Evolutionary conservation across 2,888 invertebrate species (phyloP).

Genomic region (Emmelina monodactyla): DNA sequence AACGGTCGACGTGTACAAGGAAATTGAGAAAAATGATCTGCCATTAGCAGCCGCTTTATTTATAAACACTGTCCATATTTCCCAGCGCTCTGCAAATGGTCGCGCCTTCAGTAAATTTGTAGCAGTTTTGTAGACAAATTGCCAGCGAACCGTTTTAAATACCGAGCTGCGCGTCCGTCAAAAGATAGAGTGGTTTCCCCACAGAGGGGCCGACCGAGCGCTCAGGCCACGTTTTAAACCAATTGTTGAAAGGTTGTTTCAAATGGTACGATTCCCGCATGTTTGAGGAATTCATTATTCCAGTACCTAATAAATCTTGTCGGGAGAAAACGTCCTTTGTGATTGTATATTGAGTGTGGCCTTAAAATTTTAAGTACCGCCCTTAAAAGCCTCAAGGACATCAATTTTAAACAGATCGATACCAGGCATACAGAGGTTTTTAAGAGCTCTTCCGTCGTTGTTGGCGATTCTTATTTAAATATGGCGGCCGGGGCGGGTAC

Average conservation of each 20-base stretch:
- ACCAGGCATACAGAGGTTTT: slow-evolving; percentile 37
- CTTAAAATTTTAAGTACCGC: too few relatives aligned
- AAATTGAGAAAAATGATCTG: slow-evolving; percentile 35
- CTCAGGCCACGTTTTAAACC: too few relatives aligned
- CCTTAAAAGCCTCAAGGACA: slow-evolving; percentile 16
- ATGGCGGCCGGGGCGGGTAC: slow-evolving; percentile 26
- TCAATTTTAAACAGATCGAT: slow-evolving; percentile 31
- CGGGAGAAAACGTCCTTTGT: slow-evolving; percentile 18
- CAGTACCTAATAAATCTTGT: too few relatives aligned
- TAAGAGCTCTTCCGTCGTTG: slow-evolving; percentile 36
- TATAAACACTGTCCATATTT: slow-evolving; percentile 37
- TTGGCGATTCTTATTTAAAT: slow-evolving; percentile 63
- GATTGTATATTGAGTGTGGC: too few relatives aligned
- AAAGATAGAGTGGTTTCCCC: too few relatives aligned
- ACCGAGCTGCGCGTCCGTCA: too few relatives aligned
- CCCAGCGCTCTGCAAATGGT: slow-evolving; percentile 21
- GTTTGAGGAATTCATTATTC: too few relatives aligned
- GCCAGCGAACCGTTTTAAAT: slow-evolving; percentile 2
- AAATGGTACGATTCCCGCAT: too few relatives aligned
- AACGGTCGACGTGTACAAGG: neutral
- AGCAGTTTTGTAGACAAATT: slow-evolving; percentile 14
- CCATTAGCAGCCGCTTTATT: slow-evolving; percentile 38
- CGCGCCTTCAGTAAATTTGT: slow-evolving; percentile 19
- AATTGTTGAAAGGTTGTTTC: too few relatives aligned
- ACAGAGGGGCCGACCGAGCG: too few relatives aligned